Base-by-base conservation (phyloP, 2,888 invertebrate species). In the Platycnemis pennipes region DNA sequence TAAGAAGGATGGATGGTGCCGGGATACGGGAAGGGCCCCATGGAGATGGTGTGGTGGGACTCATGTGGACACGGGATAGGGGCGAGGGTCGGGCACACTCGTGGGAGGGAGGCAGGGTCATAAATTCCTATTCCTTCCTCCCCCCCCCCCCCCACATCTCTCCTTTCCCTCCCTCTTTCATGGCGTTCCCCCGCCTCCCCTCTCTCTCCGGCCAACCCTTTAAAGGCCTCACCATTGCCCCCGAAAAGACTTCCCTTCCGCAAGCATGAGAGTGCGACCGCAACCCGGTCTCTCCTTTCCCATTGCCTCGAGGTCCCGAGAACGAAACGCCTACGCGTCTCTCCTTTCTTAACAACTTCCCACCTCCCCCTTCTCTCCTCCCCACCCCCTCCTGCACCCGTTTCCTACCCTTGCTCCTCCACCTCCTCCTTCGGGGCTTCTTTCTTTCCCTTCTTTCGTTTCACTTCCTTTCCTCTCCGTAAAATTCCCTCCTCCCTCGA, bases 81-180 rank as follows among this genome's bases (percentile, higher is more conserved):
- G 87, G 86, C n/a, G 13, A 87, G 26, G 45, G 5, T 2, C 42
- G 91, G 8, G 31, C 11, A 37, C 77, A n/a, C 37, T 31, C 5
- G 37, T 77, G 53, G 89, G 56, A n/a, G 0, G 19, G 45, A n/a
- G 53, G 89, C 56, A 49, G 37, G 16, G 63, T n/a, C 56, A 69
- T 91, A 91, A 91, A 91, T 91, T 91, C 91, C 63, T 91, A 91
- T 91, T 69, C 91, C 77, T 77, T 45, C 63, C 91, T 69, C 26
- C 46, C 46, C 42, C 37, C 26, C 26, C 42, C 44, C 42, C 44
- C 0, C 42, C 42, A 11, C 44, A 22, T 63, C 22, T 63, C n/a
- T n/a, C n/a, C 49, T 5, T 42, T 86, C 86, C 13, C 86, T 86
- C 42, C n/a, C 77, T n/a, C n/a, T 49, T 19, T 19, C 11, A 3